Percentiles rank a stretch among this genome's conserved stretches.
Conservation (phyloP, 2,797 vertebrate genomes). For the Manis pentadactyla region DNA sequence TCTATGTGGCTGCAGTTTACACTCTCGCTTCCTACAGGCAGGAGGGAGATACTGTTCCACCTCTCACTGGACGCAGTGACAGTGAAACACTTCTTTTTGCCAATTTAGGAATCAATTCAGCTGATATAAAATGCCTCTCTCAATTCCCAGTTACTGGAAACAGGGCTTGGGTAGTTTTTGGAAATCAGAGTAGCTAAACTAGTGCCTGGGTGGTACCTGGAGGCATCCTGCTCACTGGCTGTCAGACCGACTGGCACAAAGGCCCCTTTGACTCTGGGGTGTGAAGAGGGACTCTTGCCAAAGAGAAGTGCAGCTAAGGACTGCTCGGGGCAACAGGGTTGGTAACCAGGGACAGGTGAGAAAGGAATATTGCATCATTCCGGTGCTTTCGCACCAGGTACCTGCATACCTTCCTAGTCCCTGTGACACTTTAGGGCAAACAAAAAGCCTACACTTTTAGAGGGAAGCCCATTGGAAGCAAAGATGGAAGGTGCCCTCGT, state of each 20-base stretch:
- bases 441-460: not conserved
- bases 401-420: not conserved
- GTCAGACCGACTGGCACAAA: slow-evolving; percentile 29
- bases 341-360: not conserved
- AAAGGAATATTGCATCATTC: not conserved
- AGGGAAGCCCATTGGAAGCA: not conserved
- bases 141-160: not conserved
- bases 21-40: too few species aligned
- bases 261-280: slow-evolving; percentile 40
- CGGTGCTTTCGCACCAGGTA: not conserved
- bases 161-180: not conserved
- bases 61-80: not conserved
- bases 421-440: not conserved
- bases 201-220: not conserved
- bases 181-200: not conserved
- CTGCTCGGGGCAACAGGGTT: not conserved
- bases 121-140: not conserved
- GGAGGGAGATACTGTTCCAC: not conserved
- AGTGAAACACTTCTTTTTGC: not conserved
- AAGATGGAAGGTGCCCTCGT: not conserved
- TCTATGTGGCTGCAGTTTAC: accelerated
- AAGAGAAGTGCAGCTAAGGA: not conserved
- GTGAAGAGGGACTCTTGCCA: not conserved
- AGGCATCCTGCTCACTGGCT: not conserved
- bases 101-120: not conserved